Conservation (phyloP, 2,113 vertebrate genomes). For the Anguilla japonica region DNA sequence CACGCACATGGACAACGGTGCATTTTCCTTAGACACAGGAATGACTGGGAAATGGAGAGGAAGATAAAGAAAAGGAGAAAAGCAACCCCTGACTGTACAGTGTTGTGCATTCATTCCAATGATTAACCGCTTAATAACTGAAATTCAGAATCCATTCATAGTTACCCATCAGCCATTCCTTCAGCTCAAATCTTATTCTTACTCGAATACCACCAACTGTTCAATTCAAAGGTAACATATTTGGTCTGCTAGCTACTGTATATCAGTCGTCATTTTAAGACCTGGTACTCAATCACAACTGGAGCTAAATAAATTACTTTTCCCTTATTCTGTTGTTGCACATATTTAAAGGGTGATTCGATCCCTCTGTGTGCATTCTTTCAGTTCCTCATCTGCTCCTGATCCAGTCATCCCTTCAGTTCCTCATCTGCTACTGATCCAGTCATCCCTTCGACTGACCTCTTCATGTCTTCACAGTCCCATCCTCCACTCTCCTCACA, state of each 20-base stretch:
- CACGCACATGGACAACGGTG: background rate
- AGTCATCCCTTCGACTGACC: background rate
- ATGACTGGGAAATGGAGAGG: conserved; percentile 47
- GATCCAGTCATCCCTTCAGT: background rate
- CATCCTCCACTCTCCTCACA: conserved; percentile 15
- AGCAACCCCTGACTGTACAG: background rate
- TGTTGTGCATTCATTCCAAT: too few species aligned
- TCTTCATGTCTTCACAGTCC: conserved; percentile 17
- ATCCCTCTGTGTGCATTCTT: background rate
- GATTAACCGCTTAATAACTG: too few species aligned
- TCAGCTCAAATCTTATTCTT: too few species aligned
- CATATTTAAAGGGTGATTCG: background rate
- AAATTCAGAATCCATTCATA: too few species aligned
- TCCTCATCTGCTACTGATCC: background rate
- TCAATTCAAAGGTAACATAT: too few species aligned
- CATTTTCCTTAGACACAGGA: conserved; percentile 43
- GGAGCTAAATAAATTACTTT: background rate
- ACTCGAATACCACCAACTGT: too few species aligned
- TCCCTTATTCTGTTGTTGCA: background rate
- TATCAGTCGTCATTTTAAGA: background rate
- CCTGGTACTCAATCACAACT: background rate
- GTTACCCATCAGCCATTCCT: too few species aligned
- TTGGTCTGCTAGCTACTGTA: background rate
- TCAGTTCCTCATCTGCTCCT: background rate
- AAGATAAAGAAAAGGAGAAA: background rate